These are phyloP conservation scores for Opisthograptis luteolata DNA, from an alignment of 2,888 invertebrate genomes.

Conservation along the genomic window DNA sequence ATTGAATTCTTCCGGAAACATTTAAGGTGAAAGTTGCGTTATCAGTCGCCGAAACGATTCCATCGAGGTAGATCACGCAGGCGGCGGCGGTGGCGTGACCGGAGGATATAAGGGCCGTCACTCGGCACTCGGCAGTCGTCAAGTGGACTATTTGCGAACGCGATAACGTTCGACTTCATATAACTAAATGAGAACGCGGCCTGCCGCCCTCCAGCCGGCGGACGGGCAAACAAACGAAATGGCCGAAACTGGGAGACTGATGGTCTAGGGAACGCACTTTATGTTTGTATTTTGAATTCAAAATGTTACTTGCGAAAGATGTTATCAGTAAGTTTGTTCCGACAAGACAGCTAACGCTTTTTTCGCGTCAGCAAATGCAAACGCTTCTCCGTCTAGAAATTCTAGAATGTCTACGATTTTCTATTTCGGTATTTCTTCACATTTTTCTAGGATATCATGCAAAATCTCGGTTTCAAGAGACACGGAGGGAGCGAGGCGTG, in stretches of 20 bases:
- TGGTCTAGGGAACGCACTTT: background rate
- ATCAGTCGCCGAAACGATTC: conserved; percentile 31
- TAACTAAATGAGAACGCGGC: conserved; percentile 18
- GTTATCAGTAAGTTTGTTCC: too few relatives aligned
- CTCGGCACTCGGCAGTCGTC: background rate
- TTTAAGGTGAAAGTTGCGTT: conserved; percentile 26
- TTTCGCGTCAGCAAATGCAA: too few relatives aligned
- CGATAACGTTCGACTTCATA: conserved; percentile 12
- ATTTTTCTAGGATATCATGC: background rate
- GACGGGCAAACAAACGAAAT: conserved; percentile 1
- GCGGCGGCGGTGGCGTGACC: conserved; percentile 6
- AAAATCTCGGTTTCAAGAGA: background rate
- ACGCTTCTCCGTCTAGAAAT: too few relatives aligned
- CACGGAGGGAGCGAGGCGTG: background rate
- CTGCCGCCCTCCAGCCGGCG: background rate
- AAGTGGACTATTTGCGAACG: conserved; percentile 1
- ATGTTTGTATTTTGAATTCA: conserved; percentile 1
- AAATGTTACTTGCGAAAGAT: background rate
- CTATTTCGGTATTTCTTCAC: too few relatives aligned
- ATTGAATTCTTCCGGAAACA: conserved; percentile 32
- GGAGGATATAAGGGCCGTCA: background rate
- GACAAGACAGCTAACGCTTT: too few relatives aligned
- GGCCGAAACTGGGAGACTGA: background rate
- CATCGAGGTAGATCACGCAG: conserved; percentile 11
- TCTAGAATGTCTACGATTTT: too few relatives aligned